Base-by-base conservation (phyloP, 2,888 invertebrate genomes). In the Eudemis profundana region DNA sequence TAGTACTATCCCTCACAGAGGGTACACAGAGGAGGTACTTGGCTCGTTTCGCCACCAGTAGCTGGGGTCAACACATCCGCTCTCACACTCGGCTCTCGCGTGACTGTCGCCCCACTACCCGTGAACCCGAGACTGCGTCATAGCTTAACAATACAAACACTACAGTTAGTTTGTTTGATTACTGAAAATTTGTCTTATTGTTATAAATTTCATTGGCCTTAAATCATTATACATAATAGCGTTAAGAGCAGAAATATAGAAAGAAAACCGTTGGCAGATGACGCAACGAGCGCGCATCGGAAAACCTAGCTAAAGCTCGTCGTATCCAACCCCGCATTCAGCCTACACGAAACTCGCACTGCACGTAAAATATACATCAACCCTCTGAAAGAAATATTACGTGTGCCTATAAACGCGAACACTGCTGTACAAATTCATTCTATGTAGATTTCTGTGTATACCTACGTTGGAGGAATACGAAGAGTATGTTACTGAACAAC, bases 291-390 rank as follows among this genome's bases (percentile, higher is more conserved):
- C 60, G 27, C 60, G 60, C 42, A 50, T 17, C 17, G 47, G 60
- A 50, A 61, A 40, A 38, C 40, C 50, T 42, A 19, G 49, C 49
- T 50, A 61, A n/a, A 61, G 60, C 50, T 61, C 60, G 50, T 29
- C 19, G 50, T 61, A 61, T 61, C 42, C 40, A 61, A 40, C 50
- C 50, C 60, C 60, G 27, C 21, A 47, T 42, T 61, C 60, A 29
- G 33, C 51, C 21, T 23, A 36, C 51, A 53, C 51, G 44, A 61
- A 53, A 53, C 61, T 44, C 51, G 44, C 42, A 21, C 51, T 23
- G 36, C 51, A 53, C 61, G 61, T 61, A 53, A 61, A 61, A 53
- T 61, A 53, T 36, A 61, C 51, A 61, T 61, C 40, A 61, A 61
- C 42, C 40, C 27, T 51, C 21, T 33, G 36, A 61, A 61, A 44